phyloP scores from a whole-genome alignment of 2,797 vertebrate genomes.

The Lerista edwardsae region DNA sequence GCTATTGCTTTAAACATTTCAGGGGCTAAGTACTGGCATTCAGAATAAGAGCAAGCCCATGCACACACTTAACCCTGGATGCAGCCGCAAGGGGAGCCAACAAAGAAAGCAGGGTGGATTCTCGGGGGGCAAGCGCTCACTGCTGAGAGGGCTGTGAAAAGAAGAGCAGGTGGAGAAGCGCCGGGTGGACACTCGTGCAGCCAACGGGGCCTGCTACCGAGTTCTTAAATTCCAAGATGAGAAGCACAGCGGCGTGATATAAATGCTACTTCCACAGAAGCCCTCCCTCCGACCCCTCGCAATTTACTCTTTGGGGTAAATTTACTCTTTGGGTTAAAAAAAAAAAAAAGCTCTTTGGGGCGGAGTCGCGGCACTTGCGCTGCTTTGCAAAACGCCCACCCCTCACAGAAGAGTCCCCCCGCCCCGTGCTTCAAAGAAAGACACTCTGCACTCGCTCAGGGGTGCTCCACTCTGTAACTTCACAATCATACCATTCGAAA shows the following conservation, averaged over 20 bases:
- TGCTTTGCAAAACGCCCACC: background rate
- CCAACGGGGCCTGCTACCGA: background rate
- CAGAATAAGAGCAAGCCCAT: background rate
- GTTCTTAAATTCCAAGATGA: background rate
- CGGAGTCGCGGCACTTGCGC: too few species aligned
- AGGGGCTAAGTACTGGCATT: background rate
- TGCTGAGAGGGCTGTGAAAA: too few species aligned
- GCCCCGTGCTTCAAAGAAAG: background rate
- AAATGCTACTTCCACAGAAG: background rate
- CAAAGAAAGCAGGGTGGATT: background rate
- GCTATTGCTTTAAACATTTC: background rate
- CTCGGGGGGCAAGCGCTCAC: background rate
- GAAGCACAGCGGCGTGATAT: background rate
- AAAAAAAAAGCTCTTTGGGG: background rate
- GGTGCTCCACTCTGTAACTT: background rate
- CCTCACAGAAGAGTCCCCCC: too few species aligned
- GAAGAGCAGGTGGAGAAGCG: background rate
- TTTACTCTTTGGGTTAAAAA: too few species aligned
- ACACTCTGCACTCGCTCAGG: constrained; percentile 5
- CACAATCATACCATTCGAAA: too few species aligned
- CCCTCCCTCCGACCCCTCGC: too few species aligned
- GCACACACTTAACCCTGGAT: too few species aligned
- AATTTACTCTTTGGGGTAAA: too few species aligned
- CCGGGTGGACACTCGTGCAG: background rate
- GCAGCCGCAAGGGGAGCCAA: background rate